These are phyloP conservation scores for Epistrophe grossulariae DNA, from an alignment of 2,888 invertebrate species.

Conservation along the genomic window DNA sequence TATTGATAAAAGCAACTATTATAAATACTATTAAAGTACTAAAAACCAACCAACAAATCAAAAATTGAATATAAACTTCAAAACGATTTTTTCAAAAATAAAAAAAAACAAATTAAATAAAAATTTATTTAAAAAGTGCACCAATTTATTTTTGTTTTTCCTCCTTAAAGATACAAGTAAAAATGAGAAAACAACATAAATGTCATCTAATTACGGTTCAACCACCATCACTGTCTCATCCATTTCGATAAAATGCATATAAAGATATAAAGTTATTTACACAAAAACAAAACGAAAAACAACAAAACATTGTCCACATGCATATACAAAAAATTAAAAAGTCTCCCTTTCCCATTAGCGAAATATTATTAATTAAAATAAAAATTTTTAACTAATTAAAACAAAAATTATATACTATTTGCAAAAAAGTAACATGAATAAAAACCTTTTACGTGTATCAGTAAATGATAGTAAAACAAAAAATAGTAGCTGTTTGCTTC, in stretches of 20 bases:
- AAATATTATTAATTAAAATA: slow-evolving; percentile 77
- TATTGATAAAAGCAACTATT: slow-evolving; percentile 77
- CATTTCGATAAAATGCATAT: slow-evolving; percentile 62
- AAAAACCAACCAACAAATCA: slow-evolving; percentile 69
- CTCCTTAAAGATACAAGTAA: slow-evolving; percentile 35
- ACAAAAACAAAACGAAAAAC: slow-evolving; percentile 38
- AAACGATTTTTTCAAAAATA: slow-evolving; percentile 48
- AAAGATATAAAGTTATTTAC: slow-evolving; percentile 46
- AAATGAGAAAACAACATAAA: slow-evolving; percentile 29
- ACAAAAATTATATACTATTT: slow-evolving; percentile 60
- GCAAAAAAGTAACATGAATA: slow-evolving; percentile 37
- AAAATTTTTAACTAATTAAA: slow-evolving; percentile 58
- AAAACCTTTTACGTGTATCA: slow-evolving; percentile 59
- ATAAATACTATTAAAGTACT: slow-evolving; percentile 75
- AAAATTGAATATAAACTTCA: slow-evolving; percentile 66
- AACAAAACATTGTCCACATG: slow-evolving; percentile 66
- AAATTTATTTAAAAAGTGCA: slow-evolving; percentile 59
- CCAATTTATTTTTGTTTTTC: slow-evolving; percentile 64
- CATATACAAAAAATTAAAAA: slow-evolving; percentile 72
- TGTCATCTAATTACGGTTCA: slow-evolving; percentile 45
- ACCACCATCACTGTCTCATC: slow-evolving; percentile 71
- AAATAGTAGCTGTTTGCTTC: slow-evolving; percentile 70
- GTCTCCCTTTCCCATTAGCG: slow-evolving; percentile 77
- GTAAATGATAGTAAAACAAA: slow-evolving; percentile 55
- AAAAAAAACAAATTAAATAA: slow-evolving; percentile 44